Evolutionary conservation across 2,888 invertebrate species (phyloP).

Genomic region (Brachynemurus nebulosus): DNA sequence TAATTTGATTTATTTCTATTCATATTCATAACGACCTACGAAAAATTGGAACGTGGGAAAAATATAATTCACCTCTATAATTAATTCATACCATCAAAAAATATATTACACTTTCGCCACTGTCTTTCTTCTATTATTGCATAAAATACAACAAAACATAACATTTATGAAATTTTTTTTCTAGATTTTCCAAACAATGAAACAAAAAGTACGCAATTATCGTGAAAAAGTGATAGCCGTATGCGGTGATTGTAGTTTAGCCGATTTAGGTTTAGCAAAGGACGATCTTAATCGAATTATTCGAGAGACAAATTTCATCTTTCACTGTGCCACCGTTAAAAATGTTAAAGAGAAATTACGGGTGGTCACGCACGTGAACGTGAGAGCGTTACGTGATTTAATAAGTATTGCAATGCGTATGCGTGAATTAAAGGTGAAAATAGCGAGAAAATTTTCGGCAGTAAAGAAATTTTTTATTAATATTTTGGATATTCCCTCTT

Average conservation of each 20-base stretch:
- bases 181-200: conserved; percentile 54
- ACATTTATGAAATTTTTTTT: conserved; percentile 6
- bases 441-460: background rate
- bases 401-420: conserved; percentile 49
- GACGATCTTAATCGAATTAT: conserved; percentile 44
- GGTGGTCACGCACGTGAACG: conserved; percentile 53
- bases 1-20: no score
- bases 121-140: no score
- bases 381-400: conserved; percentile 48
- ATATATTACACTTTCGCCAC: no score
- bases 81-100: no score
- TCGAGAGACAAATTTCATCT: conserved; percentile 30
- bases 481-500: conserved; percentile 14
- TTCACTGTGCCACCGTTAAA: conserved; percentile 66
- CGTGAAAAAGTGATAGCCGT: conserved; percentile 54
- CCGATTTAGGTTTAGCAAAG: conserved; percentile 47
- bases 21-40: no score
- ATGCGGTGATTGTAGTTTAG: conserved; percentile 55
- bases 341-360: conserved; percentile 60
- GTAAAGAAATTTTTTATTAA: background rate
- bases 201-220: conserved; percentile 38
- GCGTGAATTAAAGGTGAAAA: conserved; percentile 43
- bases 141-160: no score
- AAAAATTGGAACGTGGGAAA: background rate
- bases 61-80: background rate